Evolutionary conservation across 2,113 vertebrate species (phyloP).

Genomic region (Ctenodactylus gundi): DNA sequence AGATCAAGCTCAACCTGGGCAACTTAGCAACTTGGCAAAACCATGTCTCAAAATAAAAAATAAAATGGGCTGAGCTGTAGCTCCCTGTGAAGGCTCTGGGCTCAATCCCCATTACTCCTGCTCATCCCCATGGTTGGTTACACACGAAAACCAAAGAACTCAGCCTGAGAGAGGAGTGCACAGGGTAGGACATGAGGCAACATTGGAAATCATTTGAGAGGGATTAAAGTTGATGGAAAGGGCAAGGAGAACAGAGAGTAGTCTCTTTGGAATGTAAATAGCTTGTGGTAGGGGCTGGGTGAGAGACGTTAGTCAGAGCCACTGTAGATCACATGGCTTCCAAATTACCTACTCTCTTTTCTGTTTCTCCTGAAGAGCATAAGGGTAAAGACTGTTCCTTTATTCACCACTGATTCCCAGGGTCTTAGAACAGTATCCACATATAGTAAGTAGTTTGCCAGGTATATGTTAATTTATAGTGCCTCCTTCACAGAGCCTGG

Average conservation of each 20-base stretch:
- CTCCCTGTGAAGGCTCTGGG: too few species aligned
- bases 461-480: background rate
- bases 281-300: too few species aligned
- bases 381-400: background rate
- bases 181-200: accelerated
- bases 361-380: background rate
- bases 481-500: slow-evolving; percentile 86
- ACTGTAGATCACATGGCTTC: accelerated
- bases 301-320: background rate
- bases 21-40: too few species aligned
- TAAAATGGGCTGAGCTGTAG: too few species aligned
- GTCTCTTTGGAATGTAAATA: background rate
- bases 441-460: background rate
- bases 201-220: background rate
- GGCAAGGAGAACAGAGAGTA: background rate
- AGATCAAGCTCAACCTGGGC: too few species aligned
- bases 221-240: background rate
- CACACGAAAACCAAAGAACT: too few species aligned
- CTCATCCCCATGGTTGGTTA: too few species aligned
- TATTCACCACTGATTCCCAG: background rate
- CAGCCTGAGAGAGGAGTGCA: accelerated
- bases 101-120: too few species aligned
- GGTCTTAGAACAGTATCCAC: too few species aligned
- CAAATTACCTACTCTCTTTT: background rate
- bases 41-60: too few species aligned